phyloP scores from a whole-genome alignment of 2,797 vertebrate genomes.

The Falco novaeseelandiae region DNA sequence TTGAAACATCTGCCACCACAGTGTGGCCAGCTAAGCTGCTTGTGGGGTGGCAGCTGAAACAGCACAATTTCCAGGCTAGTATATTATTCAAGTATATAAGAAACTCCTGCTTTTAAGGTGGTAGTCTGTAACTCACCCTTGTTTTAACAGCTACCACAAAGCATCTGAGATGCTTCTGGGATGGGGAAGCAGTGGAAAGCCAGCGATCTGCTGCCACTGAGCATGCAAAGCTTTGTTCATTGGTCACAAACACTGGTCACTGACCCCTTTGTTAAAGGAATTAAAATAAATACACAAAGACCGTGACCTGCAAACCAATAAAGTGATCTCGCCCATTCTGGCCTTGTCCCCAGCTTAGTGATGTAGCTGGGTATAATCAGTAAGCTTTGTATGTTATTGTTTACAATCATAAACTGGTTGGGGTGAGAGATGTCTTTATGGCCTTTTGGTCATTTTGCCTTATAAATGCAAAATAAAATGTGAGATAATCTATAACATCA shows the following conservation, averaged over 20 bases:
- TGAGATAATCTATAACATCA: neutral
- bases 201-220: rapidly evolving
- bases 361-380: neutral
- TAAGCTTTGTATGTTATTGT: neutral
- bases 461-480: neutral
- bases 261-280: neutral
- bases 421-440: neutral
- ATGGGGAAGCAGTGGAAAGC: neutral
- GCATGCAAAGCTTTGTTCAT: neutral
- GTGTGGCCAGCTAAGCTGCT: neutral
- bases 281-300: neutral
- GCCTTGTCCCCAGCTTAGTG: neutral
- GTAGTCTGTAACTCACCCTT: neutral
- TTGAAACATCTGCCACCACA: neutral
- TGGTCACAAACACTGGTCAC: neutral
- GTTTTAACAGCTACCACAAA: neutral
- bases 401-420: neutral
- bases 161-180: neutral
- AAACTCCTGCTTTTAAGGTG: neutral
- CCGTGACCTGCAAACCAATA: neutral
- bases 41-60: neutral
- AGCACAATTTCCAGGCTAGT: neutral
- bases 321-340: neutral
- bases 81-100: neutral
- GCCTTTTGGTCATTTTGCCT: neutral